These are phyloP conservation scores for Lutraria lutraria DNA, from an alignment of 2,888 invertebrate genomes.

Conservation along the genomic window DNA sequence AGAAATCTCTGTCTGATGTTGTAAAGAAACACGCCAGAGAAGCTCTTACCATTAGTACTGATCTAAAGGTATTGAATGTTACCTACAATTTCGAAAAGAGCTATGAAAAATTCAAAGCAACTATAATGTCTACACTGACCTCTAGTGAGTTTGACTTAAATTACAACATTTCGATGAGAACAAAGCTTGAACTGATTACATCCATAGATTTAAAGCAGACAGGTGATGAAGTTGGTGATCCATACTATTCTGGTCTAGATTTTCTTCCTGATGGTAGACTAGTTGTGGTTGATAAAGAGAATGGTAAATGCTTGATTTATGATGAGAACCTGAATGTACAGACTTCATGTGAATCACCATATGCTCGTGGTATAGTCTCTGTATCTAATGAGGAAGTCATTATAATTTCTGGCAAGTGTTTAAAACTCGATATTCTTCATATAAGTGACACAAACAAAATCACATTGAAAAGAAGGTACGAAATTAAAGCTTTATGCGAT, in stretches of 20 bases:
- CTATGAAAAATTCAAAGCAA: neutral
- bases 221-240: slow-evolving; percentile 16
- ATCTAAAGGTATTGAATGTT: neutral
- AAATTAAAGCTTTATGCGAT: neutral
- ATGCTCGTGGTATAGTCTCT: neutral
- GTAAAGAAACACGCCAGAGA: neutral
- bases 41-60: neutral
- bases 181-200: neutral
- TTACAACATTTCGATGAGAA: neutral
- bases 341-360: slow-evolving; percentile 12
- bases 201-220: slow-evolving; percentile 20
- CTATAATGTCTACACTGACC: neutral
- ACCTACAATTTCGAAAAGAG: neutral
- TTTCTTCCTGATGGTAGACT: slow-evolving; percentile 28
- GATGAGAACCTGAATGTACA: neutral
- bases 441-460: slow-evolving; percentile 14
- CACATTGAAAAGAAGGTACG: slow-evolving; percentile 2
- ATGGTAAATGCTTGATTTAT: slow-evolving; percentile 28
- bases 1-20: neutral
- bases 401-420: neutral
- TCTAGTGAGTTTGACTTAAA: neutral
- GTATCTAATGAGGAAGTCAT: slow-evolving; percentile 24
- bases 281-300: neutral
- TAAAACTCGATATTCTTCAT: slow-evolving; percentile 11
- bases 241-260: slow-evolving; percentile 18